Evolutionary conservation across 2,888 invertebrate species (phyloP).

Genomic region (Mantis religiosa): DNA sequence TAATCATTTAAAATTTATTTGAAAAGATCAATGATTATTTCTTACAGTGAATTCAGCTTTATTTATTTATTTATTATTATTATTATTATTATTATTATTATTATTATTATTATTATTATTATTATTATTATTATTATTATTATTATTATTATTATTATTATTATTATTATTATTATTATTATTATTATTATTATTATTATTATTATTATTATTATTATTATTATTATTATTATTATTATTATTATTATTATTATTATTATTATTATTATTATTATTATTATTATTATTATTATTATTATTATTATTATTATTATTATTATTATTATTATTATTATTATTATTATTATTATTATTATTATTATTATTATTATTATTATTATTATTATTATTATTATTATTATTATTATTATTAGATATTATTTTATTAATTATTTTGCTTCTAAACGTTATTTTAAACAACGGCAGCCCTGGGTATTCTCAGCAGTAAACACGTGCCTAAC

Average conservation of each 20-base stretch:
- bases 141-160: not conserved
- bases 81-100: too few relatives aligned
- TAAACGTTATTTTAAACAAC: too few relatives aligned
- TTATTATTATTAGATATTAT: too few relatives aligned
- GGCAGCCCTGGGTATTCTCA: too few relatives aligned
- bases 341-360: not conserved
- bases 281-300: not conserved
- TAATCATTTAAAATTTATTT: too few relatives aligned
- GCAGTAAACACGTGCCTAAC: too few relatives aligned
- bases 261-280: not conserved
- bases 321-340: not conserved
- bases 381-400: too few relatives aligned
- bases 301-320: not conserved
- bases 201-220: not conserved
- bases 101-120: not conserved
- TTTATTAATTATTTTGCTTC: too few relatives aligned
- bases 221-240: constrained; percentile 2
- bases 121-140: not conserved
- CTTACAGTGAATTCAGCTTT: too few relatives aligned
- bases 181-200: not conserved
- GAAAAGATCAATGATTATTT: too few relatives aligned
- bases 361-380: not conserved
- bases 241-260: not conserved
- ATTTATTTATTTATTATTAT: too few relatives aligned
- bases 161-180: not conserved